phyloP scores from a whole-genome alignment of 2,797 vertebrate genomes.

The Sebastes oblongus region DNA sequence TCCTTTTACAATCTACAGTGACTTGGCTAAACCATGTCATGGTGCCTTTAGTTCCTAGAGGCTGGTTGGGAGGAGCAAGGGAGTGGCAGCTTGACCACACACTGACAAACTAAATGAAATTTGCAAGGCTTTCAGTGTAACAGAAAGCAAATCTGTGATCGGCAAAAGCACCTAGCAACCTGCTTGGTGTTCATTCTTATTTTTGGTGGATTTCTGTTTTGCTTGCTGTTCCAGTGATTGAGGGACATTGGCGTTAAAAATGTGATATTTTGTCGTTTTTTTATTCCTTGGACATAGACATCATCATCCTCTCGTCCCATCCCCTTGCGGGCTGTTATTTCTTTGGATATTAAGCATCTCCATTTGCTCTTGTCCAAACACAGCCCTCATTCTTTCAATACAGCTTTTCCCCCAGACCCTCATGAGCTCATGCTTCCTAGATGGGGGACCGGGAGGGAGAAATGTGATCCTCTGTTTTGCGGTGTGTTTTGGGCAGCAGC shows the following conservation, averaged over 20 bases:
- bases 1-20: not conserved
- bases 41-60: slow-evolving; percentile 10
- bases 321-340: not conserved
- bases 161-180: not conserved
- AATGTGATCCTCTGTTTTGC: slow-evolving; percentile 61
- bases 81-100: slow-evolving; percentile 44
- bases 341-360: slow-evolving; percentile 9
- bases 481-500: slow-evolving; percentile 59
- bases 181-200: not conserved
- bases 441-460: slow-evolving; percentile 40
- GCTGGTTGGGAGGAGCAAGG: slow-evolving; percentile 26
- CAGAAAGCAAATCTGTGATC: slow-evolving; percentile 9
- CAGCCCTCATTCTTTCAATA: slow-evolving; percentile 26
- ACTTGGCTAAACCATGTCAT: slow-evolving; percentile 5
- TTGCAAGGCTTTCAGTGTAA: slow-evolving; percentile 15
- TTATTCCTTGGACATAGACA: not conserved
- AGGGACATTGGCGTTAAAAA: not conserved
- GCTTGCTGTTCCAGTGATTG: not conserved
- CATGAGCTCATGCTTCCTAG: slow-evolving; percentile 39
- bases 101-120: slow-evolving; percentile 10
- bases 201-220: not conserved
- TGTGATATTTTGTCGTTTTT: not conserved
- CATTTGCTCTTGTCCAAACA: slow-evolving; percentile 15
- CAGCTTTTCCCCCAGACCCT: slow-evolving; percentile 35
- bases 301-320: not conserved